Evolutionary conservation across 2,888 invertebrate genomes (phyloP), one percentile per base, ranked within the genome.

Genomic region (Rosalia funebris): DNA sequence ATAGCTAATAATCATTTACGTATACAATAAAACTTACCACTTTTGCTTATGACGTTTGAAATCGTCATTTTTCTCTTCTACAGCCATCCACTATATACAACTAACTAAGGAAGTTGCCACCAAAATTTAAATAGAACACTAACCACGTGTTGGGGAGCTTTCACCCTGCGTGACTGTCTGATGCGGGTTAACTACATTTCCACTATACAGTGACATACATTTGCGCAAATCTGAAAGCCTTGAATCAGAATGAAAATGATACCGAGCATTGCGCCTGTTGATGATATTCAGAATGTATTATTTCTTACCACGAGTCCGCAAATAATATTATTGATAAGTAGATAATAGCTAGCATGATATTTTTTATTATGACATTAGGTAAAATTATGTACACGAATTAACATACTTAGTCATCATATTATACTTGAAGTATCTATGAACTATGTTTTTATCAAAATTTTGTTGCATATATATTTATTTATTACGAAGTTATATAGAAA

Each of bases 141-240:
- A 39, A 39, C 56, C 47, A 56, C 42, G 58, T 45, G 31, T 31
- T 39, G 25, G 14, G n/a, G 45, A 36, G 39, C 54, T 31, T 48
- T 17, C 36, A 20, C 42, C 34, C 50, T 60, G 63, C 60, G 63
- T 60, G 63, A 55, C 55, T 44, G 20, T 31, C 17, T 39, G 32
- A 11, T 48, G 48, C 37, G 31, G 50, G 44, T 48, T 20, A 65
- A 59, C 56, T 59, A 45, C 55, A 62, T 34, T 52, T 65, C 59
- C 59, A 61, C 47, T 5, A 57, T 60, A 15, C 20, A 34, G 60
- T 63, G 62, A 59, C 61, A 62, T 56, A 65, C 56, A 59, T 65
- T 65, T 62, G 64, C 64, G 64, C 64, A 58, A 62, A 64, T 36
- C 57, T 50, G 42, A 32, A 62, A 60, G 15, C 64, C 62, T 65